Evolutionary conservation across 2,888 invertebrate genomes (phyloP).

Genomic region (Therioaphis trifolii): DNA sequence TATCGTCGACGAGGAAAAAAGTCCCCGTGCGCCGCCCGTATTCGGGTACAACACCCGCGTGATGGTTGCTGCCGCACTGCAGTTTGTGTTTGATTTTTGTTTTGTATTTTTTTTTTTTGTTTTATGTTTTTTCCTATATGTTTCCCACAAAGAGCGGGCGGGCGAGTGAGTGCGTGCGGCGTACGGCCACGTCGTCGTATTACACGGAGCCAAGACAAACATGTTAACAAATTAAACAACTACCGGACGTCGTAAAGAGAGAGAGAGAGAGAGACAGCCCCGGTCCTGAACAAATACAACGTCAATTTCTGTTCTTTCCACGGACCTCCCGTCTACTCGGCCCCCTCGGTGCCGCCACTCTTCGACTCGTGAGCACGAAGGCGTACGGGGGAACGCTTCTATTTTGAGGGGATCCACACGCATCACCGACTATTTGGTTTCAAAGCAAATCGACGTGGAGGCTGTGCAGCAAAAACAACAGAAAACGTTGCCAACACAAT

Average conservation of each 20-base stretch:
- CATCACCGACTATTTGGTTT: slow-evolving; percentile 56
- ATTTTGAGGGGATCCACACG: background rate
- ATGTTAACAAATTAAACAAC: slow-evolving; percentile 63
- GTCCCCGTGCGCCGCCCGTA: background rate
- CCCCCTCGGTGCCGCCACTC: too few relatives aligned
- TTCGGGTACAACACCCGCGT: too few relatives aligned
- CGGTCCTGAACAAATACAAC: slow-evolving; percentile 61
- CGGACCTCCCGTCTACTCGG: too few relatives aligned
- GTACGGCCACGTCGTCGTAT: background rate
- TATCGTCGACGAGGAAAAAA: too few relatives aligned
- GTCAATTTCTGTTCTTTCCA: slow-evolving; percentile 23
- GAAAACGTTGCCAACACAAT: slow-evolving; percentile 55
- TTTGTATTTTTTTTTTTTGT: background rate
- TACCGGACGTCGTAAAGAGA: slow-evolving; percentile 60
- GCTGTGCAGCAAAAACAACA: slow-evolving; percentile 61
- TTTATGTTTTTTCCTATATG: background rate
- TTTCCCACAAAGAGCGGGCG: background rate
- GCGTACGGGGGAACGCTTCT: too few relatives aligned
- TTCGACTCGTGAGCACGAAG: too few relatives aligned
- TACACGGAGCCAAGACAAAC: slow-evolving; percentile 56
- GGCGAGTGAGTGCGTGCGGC: background rate
- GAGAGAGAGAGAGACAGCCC: too few relatives aligned
- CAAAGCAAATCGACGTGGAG: slow-evolving; percentile 59
- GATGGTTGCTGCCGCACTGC: background rate
- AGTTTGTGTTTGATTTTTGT: background rate